Conservation (phyloP, 2,113 vertebrate genomes). For the Psettodes erumei region DNA sequence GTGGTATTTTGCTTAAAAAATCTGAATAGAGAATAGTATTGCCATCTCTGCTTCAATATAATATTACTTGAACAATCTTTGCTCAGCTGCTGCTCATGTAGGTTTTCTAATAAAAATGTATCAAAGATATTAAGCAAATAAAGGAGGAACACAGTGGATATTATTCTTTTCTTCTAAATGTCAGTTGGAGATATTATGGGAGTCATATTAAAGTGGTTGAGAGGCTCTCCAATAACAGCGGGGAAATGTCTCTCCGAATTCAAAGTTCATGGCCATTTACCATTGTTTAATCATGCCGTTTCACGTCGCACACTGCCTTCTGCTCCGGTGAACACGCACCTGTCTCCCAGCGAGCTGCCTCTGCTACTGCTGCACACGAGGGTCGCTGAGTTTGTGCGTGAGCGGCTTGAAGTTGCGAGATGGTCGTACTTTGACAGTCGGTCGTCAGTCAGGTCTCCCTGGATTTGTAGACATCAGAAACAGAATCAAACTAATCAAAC, state of each 20-base stretch:
- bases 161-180: slow-evolving; percentile 84
- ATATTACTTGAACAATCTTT: slow-evolving; percentile 73
- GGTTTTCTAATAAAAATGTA: slow-evolving; percentile 77
- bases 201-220: slow-evolving; percentile 74
- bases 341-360: slow-evolving; percentile 21
- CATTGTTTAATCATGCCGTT: slow-evolving; percentile 79
- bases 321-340: slow-evolving; percentile 49
- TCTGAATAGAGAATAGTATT: slow-evolving; percentile 33
- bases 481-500: slow-evolving; percentile 11
- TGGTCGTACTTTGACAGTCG: slow-evolving; percentile 15
- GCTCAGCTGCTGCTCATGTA: slow-evolving; percentile 54
- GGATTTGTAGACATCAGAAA: slow-evolving; percentile 5
- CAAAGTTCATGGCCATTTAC: slow-evolving; percentile 82
- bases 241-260: slow-evolving; percentile 70
- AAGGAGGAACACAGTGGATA: slow-evolving; percentile 75
- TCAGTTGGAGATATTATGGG: slow-evolving; percentile 76
- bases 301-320: slow-evolving; percentile 65
- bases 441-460: slow-evolving; percentile 8
- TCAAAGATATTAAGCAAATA: slow-evolving; percentile 79
- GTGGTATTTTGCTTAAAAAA: slow-evolving; percentile 49
- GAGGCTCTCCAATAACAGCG: slow-evolving; percentile 78
- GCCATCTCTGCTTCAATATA: slow-evolving; percentile 46
- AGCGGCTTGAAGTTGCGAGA: slow-evolving; percentile 37
- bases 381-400: slow-evolving; percentile 37
- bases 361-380: slow-evolving; percentile 31